A percentile compares a stretch with the other conserved stretches of the same genome.
phyloP scores from a whole-genome alignment of 1,140 invertebrate species.

The Eufriesea mexicana region DNA sequence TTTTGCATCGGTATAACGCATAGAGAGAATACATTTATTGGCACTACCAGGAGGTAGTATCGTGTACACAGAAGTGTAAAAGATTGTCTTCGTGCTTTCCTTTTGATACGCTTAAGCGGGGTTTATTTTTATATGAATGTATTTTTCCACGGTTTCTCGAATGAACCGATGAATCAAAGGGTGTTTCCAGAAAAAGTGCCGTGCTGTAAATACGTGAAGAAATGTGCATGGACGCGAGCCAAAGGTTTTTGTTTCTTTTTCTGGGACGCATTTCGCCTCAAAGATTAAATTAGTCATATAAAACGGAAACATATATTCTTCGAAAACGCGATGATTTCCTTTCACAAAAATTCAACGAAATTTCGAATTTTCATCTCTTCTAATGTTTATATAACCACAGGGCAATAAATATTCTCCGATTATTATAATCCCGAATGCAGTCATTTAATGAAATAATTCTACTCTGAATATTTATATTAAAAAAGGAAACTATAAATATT shows the following conservation, averaged over 20 bases:
- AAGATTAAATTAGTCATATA: background rate
- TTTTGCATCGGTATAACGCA: background rate
- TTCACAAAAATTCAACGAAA: no score
- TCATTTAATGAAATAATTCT: no score
- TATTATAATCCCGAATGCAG: no score
- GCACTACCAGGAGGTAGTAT: slow-evolving; percentile 42
- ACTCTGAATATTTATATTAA: no score
- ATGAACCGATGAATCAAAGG: slow-evolving; percentile 1
- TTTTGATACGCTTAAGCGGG: background rate
- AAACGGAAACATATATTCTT: no score
- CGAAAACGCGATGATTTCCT: no score
- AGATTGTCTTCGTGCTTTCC: background rate
- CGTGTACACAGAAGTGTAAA: slow-evolving; percentile 29
- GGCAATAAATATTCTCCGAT: no score
- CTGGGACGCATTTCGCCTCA: background rate
- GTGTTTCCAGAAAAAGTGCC: slow-evolving; percentile 18
- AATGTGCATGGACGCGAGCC: background rate
- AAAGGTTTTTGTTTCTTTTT: background rate
- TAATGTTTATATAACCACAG: no score
- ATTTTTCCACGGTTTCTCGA: background rate
- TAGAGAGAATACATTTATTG: slow-evolving; percentile 7
- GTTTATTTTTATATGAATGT: background rate
- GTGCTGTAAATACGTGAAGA: background rate
- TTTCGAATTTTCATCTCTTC: no score
- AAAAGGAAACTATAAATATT: no score